Evolutionary conservation across 2,888 invertebrate species (phyloP).

Genomic region (Nemapogon koenigi): DNA sequence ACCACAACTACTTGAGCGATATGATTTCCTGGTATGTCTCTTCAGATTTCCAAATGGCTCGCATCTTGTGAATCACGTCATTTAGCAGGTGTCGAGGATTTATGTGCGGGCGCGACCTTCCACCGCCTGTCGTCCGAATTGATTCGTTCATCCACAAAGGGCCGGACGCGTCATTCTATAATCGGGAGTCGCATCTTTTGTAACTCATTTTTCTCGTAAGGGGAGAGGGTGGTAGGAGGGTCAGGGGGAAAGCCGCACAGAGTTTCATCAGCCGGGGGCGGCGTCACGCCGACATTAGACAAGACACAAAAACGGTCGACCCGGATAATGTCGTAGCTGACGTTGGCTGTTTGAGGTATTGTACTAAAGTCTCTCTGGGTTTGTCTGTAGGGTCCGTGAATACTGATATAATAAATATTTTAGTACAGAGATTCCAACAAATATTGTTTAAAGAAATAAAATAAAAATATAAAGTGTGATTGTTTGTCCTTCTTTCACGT

Average conservation of each 20-base stretch:
- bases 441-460: too few relatives aligned
- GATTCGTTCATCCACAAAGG: constrained; percentile 40
- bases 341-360: constrained; percentile 20
- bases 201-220: constrained; percentile 65
- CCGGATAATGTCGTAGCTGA: constrained; percentile 49
- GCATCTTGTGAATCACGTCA: constrained; percentile 8
- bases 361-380: background rate
- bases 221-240: constrained; percentile 26
- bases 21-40: too few relatives aligned
- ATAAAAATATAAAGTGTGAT: too few relatives aligned
- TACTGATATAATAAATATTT: too few relatives aligned
- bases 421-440: too few relatives aligned
- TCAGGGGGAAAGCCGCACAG: constrained; percentile 20
- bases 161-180: constrained; percentile 33
- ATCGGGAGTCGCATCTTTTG: constrained; percentile 50
- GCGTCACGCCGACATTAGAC: constrained; percentile 58
- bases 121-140: constrained; percentile 3
- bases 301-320: constrained; percentile 61
- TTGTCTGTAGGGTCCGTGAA: too few relatives aligned
- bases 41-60: too few relatives aligned
- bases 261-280: constrained; percentile 44
- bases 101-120: too few relatives aligned
- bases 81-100: constrained; percentile 24
- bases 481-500: too few relatives aligned
- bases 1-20: too few relatives aligned